Evolutionary conservation across 2,888 invertebrate species (phyloP).

Genomic region (Tipula lateralis): DNA sequence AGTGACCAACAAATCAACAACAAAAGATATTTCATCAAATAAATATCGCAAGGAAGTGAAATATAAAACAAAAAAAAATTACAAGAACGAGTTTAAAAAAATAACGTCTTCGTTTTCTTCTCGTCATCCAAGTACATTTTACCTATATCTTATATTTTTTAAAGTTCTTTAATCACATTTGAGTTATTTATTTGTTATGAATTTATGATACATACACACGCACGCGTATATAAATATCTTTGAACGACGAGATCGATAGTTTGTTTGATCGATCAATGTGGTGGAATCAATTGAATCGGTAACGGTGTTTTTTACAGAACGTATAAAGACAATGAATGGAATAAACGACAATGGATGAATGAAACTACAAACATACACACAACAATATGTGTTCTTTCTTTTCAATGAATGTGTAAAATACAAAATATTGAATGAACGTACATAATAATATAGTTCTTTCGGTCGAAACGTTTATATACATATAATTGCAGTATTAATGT

Average conservation of each 20-base stretch:
- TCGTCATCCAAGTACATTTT: neutral
- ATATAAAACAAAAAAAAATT: neutral
- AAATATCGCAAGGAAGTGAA: neutral
- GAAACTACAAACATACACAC: neutral
- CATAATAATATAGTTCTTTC: neutral
- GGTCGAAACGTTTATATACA: neutral
- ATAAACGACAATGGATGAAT: neutral
- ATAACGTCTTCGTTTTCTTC: neutral
- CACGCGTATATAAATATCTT: neutral
- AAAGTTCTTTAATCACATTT: neutral
- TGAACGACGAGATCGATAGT: neutral
- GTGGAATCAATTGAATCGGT: neutral
- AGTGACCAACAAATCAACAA: neutral
- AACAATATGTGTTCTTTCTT: too few species aligned
- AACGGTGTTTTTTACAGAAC: neutral
- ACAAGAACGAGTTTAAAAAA: neutral
- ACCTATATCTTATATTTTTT: neutral
- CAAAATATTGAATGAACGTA: neutral
- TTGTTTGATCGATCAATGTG: neutral
- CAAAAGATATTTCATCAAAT: neutral
- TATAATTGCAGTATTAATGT: neutral
- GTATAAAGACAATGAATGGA: neutral
- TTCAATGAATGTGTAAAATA: neutral
- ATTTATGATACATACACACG: neutral
- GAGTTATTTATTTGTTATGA: neutral